A percentile compares a stretch with the other conserved stretches of the same genome.
Evolutionary conservation across 2,888 invertebrate genomes (phyloP).

Genomic region (Acheta domesticus): DNA sequence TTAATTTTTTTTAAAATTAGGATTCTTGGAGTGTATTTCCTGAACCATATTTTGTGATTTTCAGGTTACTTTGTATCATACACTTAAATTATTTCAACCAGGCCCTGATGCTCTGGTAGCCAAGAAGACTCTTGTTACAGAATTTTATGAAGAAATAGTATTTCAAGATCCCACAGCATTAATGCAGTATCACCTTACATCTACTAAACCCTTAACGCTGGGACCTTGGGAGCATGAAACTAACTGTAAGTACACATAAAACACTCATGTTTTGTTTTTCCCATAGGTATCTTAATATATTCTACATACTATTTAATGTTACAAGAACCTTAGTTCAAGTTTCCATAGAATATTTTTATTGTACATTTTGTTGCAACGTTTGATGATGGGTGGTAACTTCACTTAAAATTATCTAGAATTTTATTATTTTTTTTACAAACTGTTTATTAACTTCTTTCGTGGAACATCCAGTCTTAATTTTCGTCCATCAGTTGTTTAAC

Average conservation of each 20-base stretch:
- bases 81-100: conserved; percentile 90
- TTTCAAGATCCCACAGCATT: conserved; percentile 86
- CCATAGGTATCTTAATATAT: not conserved
- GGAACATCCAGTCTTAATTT: no score
- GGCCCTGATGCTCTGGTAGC: conserved; percentile 51
- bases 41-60: conserved; percentile 43
- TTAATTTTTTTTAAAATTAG: not conserved
- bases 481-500: no score
- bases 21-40: no score
- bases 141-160: conserved; percentile 94
- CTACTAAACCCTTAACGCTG: conserved; percentile 68
- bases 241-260: conserved; percentile 64
- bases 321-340: not conserved
- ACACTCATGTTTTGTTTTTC: not conserved
- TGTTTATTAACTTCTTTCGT: no score
- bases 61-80: conserved; percentile 90
- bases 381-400: not conserved
- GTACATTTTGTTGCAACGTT: not conserved
- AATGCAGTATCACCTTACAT: conserved; percentile 84
- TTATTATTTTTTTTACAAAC: no score
- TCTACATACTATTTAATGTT: no score
- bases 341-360: conserved; percentile 18
- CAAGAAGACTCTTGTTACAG: conserved; percentile 76
- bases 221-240: conserved; percentile 81
- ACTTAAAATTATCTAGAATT: no score